Evolutionary conservation across 1,140 invertebrate genomes (phyloP).

Genomic region (Lerema accius): DNA sequence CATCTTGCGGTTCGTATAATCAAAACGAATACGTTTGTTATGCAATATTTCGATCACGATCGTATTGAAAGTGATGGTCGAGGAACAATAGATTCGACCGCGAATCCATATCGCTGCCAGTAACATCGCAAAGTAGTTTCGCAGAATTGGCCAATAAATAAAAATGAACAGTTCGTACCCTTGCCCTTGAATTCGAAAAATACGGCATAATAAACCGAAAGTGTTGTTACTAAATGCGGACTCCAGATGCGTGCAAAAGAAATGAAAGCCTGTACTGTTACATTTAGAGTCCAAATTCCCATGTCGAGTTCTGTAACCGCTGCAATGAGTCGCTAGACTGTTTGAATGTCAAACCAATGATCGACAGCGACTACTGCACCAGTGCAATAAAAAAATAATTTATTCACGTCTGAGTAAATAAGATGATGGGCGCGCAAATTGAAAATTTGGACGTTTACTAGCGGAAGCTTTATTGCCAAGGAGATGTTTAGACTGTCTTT

Average conservation of each 20-base stretch:
- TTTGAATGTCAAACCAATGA: slow-evolving; percentile 82
- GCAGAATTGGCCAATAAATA: slow-evolving; percentile 65
- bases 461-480: slow-evolving; percentile 47
- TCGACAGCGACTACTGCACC: slow-evolving; percentile 70
- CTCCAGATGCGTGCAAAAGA: slow-evolving; percentile 30
- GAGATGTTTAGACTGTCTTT: slow-evolving; percentile 37
- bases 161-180: slow-evolving; percentile 67
- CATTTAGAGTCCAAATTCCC: slow-evolving; percentile 45
- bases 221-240: slow-evolving; percentile 63
- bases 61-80: slow-evolving; percentile 49
- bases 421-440: slow-evolving; percentile 69
- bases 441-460: slow-evolving; percentile 58
- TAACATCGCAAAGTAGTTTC: slow-evolving; percentile 52
- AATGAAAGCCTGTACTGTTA: slow-evolving; percentile 32
- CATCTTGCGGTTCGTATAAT: slow-evolving; percentile 49
- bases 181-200: slow-evolving; percentile 75
- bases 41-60: slow-evolving; percentile 38
- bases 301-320: slow-evolving; percentile 35
- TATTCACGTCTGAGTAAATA: slow-evolving; percentile 78
- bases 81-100: slow-evolving; percentile 62
- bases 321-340: slow-evolving; percentile 77
- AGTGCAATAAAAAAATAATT: slow-evolving; percentile 80
- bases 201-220: slow-evolving; percentile 70
- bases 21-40: slow-evolving; percentile 42
- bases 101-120: slow-evolving; percentile 44